Evolutionary conservation across 2,888 invertebrate genomes (phyloP).

Genomic region (Oegoconia quadripuncta): DNA sequence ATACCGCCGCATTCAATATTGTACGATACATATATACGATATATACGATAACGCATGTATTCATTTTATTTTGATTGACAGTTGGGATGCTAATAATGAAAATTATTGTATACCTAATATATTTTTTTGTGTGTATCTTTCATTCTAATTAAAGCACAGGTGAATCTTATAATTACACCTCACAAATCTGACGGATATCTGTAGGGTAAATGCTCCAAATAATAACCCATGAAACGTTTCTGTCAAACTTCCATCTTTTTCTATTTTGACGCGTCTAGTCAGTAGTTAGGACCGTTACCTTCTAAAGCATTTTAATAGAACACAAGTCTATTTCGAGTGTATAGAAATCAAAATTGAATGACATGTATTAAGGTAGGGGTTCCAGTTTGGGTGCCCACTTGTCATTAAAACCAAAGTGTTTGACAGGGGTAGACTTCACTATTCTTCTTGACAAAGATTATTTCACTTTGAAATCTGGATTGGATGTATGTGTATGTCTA

Average conservation of each 20-base stretch:
- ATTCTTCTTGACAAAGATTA: constrained; percentile 8
- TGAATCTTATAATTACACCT: constrained; percentile 15
- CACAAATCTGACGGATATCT: constrained; percentile 2
- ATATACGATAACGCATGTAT: no score
- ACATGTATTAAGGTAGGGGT: background rate
- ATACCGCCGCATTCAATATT: no score
- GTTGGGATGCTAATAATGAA: no score
- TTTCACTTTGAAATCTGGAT: constrained; percentile 8
- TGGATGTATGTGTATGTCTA: background rate
- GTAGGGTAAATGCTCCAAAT: constrained; percentile 25
- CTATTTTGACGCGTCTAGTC: constrained; percentile 29
- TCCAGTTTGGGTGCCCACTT: constrained; percentile 26
- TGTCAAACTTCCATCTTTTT: constrained; percentile 28
- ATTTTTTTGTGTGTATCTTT: background rate
- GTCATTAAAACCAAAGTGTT: constrained; percentile 31
- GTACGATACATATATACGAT: no score
- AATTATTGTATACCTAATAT: no score
- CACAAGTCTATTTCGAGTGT: background rate
- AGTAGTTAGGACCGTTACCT: constrained; percentile 23
- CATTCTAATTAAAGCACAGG: constrained; percentile 4
- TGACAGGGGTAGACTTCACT: constrained; percentile 27
- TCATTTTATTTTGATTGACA: background rate
- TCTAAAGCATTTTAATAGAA: no score
- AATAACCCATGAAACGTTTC: constrained; percentile 22
- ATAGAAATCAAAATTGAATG: background rate